Evolutionary conservation across 2,113 vertebrate genomes (phyloP), one percentile per base, ranked within the genome.

Genomic region (Pseudopipra pipra): DNA sequence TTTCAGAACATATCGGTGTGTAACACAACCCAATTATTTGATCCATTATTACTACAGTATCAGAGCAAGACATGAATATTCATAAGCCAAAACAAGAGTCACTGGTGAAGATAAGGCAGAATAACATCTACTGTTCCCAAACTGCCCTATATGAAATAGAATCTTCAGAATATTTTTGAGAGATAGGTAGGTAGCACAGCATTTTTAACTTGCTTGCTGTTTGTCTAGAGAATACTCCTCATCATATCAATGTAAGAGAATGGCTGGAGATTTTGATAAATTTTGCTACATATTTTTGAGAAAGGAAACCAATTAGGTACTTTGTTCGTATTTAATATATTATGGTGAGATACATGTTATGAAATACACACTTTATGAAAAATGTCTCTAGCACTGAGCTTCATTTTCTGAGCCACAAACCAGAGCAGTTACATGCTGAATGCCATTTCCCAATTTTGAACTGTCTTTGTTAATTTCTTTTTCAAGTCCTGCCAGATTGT

Each of bases 401-500:
- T 87, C 13, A 22, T 55, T 85, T 78, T 82, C 70, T 85, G 66
- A 93, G 71, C 80, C 71, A 54, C 58, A 82, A 79, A 61, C 66
- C 71, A 66, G 21, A 81, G 77, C 2, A 73, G 87, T 51, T 91
- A 66, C 58, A 49, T 9, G n/a, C 77, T 10, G 14, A 89, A 92
- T 71, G 74, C 82, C 56, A 63, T 66, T 95, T 91, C 85, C 91
- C 28, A 2, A 24, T 79, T 94, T 78, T 89, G 67, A 96, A 72
- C 78, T 49, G 84, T 72, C 89, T 96, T 96, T 96, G 89, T 85
- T 87, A 39, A 83, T 91, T 94, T 87, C 58, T 87, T 89, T 95
- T 93, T 91, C 92, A 91, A 95, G 81, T 91, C 71, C 87, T 96
- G 94, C 82, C 90, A 96, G 93, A 80, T 3, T 90, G 82, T 87